A percentile compares a stretch with the other conserved stretches of the same genome.
Conservation (phyloP, 2,888 invertebrate genomes). For the Ganaspis brasiliensis region DNA sequence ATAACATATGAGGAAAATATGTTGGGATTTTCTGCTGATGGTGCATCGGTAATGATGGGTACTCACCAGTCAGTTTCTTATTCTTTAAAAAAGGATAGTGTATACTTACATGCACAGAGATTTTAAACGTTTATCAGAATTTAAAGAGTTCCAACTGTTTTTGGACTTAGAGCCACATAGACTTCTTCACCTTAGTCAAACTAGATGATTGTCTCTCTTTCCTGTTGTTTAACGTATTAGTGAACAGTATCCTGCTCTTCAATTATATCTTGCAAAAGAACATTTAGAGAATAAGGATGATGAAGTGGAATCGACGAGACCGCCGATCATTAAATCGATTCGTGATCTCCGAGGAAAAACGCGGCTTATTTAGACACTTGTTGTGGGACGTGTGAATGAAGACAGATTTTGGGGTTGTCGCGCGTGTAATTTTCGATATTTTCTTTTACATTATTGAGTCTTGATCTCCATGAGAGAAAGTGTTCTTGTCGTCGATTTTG, state of each 20-base stretch:
- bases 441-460: too few relatives aligned
- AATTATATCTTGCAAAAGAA: constrained; percentile 54
- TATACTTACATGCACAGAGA: constrained; percentile 71
- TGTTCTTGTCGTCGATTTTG: too few relatives aligned
- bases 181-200: constrained; percentile 63
- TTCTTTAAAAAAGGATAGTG: constrained; percentile 67
- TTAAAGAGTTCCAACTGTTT: constrained; percentile 67
- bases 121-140: constrained; percentile 66
- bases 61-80: constrained; percentile 67
- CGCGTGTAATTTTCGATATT: too few relatives aligned
- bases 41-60: constrained; percentile 74
- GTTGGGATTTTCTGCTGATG: constrained; percentile 74
- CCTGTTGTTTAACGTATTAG: constrained; percentile 54
- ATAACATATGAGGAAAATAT: constrained; percentile 47
- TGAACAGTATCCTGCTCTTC: constrained; percentile 60
- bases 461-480: too few relatives aligned
- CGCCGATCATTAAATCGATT: too few relatives aligned
- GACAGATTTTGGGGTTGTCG: too few relatives aligned
- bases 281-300: constrained; percentile 10
- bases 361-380: too few relatives aligned
- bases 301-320: too few relatives aligned
- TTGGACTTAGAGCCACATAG: constrained; percentile 64
- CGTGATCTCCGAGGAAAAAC: too few relatives aligned
- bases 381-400: too few relatives aligned
- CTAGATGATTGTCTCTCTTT: constrained; percentile 60